Evolutionary conservation across 2,888 invertebrate genomes (phyloP).

Genomic region (Clostera curtula): DNA sequence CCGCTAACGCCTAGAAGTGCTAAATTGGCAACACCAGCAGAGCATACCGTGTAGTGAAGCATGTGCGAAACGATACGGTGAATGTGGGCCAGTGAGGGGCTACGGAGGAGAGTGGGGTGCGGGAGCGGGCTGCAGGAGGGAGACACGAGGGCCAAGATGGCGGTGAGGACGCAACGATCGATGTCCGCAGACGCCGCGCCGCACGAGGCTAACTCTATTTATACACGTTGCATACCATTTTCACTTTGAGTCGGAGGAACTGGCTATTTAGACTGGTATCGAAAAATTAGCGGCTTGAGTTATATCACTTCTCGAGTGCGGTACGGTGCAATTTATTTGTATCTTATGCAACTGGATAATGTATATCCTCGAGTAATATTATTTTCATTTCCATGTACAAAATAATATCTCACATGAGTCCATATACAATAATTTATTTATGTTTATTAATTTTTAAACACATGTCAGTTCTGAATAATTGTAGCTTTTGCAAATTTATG

Average conservation of each 20-base stretch:
- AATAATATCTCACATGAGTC: too few relatives aligned
- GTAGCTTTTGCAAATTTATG: too few relatives aligned
- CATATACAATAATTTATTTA: too few relatives aligned
- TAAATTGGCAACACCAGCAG: conserved; percentile 23
- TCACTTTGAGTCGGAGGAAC: conserved; percentile 41
- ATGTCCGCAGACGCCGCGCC: conserved; percentile 69
- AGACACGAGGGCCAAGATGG: conserved; percentile 72
- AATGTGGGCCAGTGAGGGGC: conserved; percentile 71
- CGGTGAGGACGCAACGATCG: conserved; percentile 73
- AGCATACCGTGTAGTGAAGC: conserved; percentile 33
- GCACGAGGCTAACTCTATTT: conserved; percentile 68
- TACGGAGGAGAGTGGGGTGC: conserved; percentile 47
- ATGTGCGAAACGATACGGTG: conserved; percentile 62
- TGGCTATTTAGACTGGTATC: conserved; percentile 17
- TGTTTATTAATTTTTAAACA: too few relatives aligned
- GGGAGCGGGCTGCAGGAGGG: conserved; percentile 53
- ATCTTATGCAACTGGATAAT: too few relatives aligned
- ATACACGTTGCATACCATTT: conserved; percentile 63
- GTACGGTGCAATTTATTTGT: too few relatives aligned
- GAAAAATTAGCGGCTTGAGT: too few relatives aligned
- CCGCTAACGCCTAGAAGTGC: too few relatives aligned
- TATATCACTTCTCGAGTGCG: too few relatives aligned
- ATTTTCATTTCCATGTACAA: too few relatives aligned
- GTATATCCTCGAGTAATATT: too few relatives aligned
- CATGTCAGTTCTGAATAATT: too few relatives aligned